Percentiles rank a stretch among this genome's conserved stretches.
These are phyloP conservation scores for Burhinus oedicnemus DNA, from an alignment of 2,113 vertebrate genomes.

Conservation along the genomic window DNA sequence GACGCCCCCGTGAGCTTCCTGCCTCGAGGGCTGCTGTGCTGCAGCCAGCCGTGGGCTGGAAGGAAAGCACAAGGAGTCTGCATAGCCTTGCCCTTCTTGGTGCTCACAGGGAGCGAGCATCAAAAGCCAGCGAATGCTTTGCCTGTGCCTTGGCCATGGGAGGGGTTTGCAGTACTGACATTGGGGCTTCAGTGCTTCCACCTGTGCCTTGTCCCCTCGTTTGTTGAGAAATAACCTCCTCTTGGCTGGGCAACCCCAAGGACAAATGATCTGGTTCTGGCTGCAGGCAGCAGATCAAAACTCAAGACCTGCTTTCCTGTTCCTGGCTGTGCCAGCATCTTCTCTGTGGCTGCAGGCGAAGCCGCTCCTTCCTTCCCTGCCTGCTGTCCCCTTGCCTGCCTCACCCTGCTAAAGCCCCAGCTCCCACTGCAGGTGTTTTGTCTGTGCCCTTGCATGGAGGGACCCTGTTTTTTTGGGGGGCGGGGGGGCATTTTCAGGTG, in stretches of 20 bases:
- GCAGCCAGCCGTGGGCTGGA: neutral
- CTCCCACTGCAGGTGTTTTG: neutral
- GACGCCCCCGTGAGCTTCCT: neutral
- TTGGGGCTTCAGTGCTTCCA: neutral
- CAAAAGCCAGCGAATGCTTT: neutral
- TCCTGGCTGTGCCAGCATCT: neutral
- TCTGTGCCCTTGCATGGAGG: neutral
- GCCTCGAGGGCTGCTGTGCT: neutral
- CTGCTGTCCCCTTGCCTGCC: neutral
- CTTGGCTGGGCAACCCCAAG: neutral
- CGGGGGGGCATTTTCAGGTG: neutral
- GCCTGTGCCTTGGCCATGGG: neutral
- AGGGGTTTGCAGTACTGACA: neutral
- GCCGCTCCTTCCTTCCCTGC: neutral
- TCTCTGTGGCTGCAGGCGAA: neutral
- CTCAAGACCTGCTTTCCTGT: neutral
- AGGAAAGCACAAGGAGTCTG: neutral
- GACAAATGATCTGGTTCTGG: neutral
- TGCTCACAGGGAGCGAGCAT: accelerated
- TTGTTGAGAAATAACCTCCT: neutral
- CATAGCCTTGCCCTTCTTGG: neutral
- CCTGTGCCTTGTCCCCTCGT: accelerated
- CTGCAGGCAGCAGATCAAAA: neutral
- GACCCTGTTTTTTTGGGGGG: neutral
- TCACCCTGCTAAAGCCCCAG: neutral